Percentiles rank a stretch among this genome's conserved stretches.
phyloP scores from a whole-genome alignment of 2,797 vertebrate species.

The Geotrypetes seraphini region DNA sequence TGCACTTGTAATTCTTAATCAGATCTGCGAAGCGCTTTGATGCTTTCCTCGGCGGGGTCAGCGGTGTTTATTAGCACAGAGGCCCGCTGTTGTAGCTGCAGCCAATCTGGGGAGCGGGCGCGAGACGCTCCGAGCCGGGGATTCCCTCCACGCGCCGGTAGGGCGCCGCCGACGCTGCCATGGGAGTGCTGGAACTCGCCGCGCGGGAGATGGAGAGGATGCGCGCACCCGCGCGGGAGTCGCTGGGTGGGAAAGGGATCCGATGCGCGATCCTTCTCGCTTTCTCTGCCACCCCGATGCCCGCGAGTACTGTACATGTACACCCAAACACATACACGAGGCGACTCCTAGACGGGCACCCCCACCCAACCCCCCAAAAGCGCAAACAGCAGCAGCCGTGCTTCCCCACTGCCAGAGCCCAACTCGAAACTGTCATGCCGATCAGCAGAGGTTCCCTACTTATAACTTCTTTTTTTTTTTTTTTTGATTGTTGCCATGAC shows the following conservation, averaged over 20 bases:
- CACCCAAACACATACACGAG: no score
- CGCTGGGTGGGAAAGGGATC: constrained; percentile 10
- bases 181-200: constrained; percentile 13
- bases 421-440: constrained; percentile 36
- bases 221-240: not conserved
- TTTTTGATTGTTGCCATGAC: constrained; percentile 22
- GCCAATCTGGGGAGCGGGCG: not conserved
- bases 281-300: constrained; percentile 2
- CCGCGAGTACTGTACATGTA: no score
- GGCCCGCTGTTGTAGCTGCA: no score
- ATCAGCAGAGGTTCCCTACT: constrained; percentile 47
- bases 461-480: constrained; percentile 54
- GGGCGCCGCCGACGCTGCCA: constrained; percentile 21
- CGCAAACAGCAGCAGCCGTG: constrained; percentile 30
- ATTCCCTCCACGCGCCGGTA: constrained; percentile 30
- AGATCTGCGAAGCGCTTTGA: no score
- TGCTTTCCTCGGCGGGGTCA: not conserved
- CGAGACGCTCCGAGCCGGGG: constrained; percentile 7
- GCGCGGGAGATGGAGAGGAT: not conserved
- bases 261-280: constrained; percentile 10
- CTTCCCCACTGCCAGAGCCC: constrained; percentile 49
- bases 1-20: no score
- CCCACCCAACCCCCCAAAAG: constrained; percentile 18
- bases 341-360: constrained; percentile 18
- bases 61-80: not conserved